Evolutionary conservation across 2,888 invertebrate genomes (phyloP), one percentile per base, ranked within the genome.

Genomic region (Pecten maximus): DNA sequence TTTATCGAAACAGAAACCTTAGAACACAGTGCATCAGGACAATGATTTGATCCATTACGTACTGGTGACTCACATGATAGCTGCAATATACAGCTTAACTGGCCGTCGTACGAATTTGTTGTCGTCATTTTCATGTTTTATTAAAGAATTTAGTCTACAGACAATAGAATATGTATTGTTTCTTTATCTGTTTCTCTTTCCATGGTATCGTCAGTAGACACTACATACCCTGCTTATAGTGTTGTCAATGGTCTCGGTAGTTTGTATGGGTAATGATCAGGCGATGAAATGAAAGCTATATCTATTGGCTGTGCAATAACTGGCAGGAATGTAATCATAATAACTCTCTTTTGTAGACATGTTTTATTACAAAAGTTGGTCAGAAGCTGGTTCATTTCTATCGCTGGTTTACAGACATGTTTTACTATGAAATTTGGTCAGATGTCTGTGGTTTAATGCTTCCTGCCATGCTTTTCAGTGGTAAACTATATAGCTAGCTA

Each of bases 71-170:
- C 74, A 74, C 74, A 28, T 74, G 74, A 35, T 74, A 12, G 28
- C 35, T 74, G 6, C 28, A 74, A 74, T 16, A 23, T 74, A 74
- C 35, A 74, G 74, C 74, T 28, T 28, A 8, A 35, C 74, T 74
- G 74, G 74, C 74, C 12, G 28, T 35, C 0, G 35, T 74, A 74
- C 74, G 35, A 35, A 74, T 10, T 28, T 35, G 12, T 28, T 10
- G 74, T 74, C 35, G 74, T 74, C 35, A 28, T 74, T 74, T 54
- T 35, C 74, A 74, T 74, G 74, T 74, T 74, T 74, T 74, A 74
- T 74, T 74, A 74, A 74, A 28, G 35, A 74, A 35, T 74, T 35
- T 35, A 74, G 35, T 28, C 74, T 3, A 15, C 74, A 74, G 74
- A 74, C 35, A 74, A 74, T 35, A 74, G 74, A 1, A 74, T 74